Base-by-base conservation (phyloP, 2,888 invertebrate species). In the Rotaria magnacalcarata region DNA sequence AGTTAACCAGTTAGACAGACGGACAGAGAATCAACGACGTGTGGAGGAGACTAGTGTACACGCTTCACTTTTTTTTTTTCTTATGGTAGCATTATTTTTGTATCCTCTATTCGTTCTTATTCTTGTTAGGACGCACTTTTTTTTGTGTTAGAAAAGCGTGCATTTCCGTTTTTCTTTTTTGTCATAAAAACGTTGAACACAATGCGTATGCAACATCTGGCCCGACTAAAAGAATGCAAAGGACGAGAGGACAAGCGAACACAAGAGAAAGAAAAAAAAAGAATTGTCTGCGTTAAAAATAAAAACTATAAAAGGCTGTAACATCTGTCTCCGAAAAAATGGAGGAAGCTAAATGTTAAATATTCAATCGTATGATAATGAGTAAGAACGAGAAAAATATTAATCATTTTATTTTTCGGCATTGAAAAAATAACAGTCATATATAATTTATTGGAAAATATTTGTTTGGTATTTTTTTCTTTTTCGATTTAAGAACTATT, bases 351-450 rank as follows among this genome's bases (percentile, higher is more conserved):
- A 60, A 60, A 60, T 14, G 58, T 27, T 60, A 60, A 60, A 60
- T 60, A 60, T 60, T 60, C 58, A 60, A 60, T 60, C n/a, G 58
- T 27, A 60, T 60, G 58, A 60, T 60, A 60, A 60, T 60, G 4
- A 60, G 58, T 11, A 10, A 10, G n/a, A 60, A 60, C n/a, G 58
- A 24, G 24, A 60, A 60, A n/a, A 60, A 27, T 27, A n/a, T 60
- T 11, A 60, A n/a, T 60, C 58, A 60, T 60, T 60, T 27, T 10
- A 11, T 27, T 54, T 54, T 19, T 54, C 10, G 54, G 6, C 54
- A 19, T 54, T 21, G 21, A 54, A 21, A 21, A 54, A 21, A 2
- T 6, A 54, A 21, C 5, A 54, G 19, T 54, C 5, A 54, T 54
- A 54, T 52, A 14, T 56, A 24, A 4, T 50, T 50, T 14, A 60